Percentiles rank a stretch among this genome's conserved stretches.
These are phyloP conservation scores for Holotrichia oblita DNA, from an alignment of 1,140 invertebrate species.

Conservation along the genomic window DNA sequence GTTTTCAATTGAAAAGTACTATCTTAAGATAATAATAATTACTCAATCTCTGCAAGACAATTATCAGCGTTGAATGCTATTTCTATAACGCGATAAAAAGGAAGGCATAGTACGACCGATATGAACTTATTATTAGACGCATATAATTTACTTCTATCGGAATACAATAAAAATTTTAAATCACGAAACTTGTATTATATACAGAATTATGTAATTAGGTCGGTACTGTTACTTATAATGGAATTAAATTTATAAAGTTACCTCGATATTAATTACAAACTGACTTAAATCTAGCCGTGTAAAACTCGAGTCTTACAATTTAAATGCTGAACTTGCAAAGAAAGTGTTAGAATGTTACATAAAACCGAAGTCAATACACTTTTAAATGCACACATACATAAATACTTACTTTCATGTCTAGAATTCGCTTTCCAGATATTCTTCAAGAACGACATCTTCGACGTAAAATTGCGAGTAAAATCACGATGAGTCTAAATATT, in stretches of 20 bases:
- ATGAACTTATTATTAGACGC: not conserved
- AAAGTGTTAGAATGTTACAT: constrained; percentile 21
- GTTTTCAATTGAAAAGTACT: not conserved
- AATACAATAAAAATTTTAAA: not conserved
- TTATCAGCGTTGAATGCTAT: not conserved
- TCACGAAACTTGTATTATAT: not conserved
- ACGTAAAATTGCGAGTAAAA: not conserved
- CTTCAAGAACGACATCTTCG: constrained; percentile 23
- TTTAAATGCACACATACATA: constrained; percentile 9
- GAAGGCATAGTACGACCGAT: not conserved
- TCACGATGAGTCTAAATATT: not conserved
- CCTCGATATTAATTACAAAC: not conserved
- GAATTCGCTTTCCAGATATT: constrained; percentile 35
- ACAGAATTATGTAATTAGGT: not conserved
- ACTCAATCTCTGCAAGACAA: not conserved
- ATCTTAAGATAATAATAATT: not conserved
- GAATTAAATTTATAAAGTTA: not conserved
- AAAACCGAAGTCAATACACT: constrained; percentile 22
- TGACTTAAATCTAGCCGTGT: too few relatives aligned
- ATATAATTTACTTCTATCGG: not conserved
- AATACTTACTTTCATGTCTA: constrained; percentile 24
- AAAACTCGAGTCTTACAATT: not conserved
- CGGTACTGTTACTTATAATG: not conserved
- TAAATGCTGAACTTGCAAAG: constrained; percentile 13
- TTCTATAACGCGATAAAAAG: not conserved